phyloP scores from a whole-genome alignment of 1,140 invertebrate genomes.

The Trachelipus rathkii region DNA sequence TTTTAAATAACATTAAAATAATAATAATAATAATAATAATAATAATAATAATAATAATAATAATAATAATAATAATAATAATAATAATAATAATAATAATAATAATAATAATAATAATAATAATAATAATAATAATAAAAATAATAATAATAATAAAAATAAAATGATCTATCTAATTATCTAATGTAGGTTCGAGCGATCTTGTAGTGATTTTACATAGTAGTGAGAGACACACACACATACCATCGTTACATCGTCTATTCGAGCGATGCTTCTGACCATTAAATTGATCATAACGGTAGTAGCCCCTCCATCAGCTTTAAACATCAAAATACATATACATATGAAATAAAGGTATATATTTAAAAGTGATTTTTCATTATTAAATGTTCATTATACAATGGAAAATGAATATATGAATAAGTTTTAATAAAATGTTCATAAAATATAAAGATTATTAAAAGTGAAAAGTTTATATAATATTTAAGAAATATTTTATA shows the following conservation, averaged over 20 bases:
- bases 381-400: not conserved
- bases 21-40: not conserved
- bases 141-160: too few relatives aligned
- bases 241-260: conserved; percentile 98
- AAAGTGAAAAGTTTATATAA: too few relatives aligned
- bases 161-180: too few relatives aligned
- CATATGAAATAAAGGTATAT: not conserved
- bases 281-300: conserved; percentile 93
- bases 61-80: too few relatives aligned
- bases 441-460: too few relatives aligned
- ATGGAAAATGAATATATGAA: too few relatives aligned
- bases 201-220: not conserved
- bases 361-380: conserved; percentile 40
- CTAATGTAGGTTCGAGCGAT: too few relatives aligned
- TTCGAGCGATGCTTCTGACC: conserved; percentile 92
- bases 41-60: not conserved
- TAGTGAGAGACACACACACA: conserved; percentile 55
- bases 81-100: too few relatives aligned
- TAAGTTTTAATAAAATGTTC: too few relatives aligned
- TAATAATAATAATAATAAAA: too few relatives aligned
- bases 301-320: conserved; percentile 69
- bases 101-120: too few relatives aligned
- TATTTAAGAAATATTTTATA: too few relatives aligned
- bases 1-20: conserved; percentile 7
- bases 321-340: not conserved